Evolutionary conservation across 1,140 invertebrate genomes (phyloP).

Genomic region (Cydia strobilella): DNA sequence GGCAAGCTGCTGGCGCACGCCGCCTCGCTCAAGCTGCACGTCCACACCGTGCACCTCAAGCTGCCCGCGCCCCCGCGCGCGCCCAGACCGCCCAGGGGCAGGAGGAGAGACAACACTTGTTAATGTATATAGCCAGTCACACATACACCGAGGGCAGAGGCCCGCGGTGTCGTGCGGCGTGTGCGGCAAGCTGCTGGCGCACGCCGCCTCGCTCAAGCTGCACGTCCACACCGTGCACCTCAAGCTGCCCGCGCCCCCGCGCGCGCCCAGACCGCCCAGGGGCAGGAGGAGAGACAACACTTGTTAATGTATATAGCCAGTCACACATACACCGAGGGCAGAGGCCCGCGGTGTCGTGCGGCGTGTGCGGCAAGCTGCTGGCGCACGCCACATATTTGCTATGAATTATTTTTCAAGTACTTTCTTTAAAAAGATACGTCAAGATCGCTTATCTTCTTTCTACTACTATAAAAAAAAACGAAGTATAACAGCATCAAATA

Average conservation of each 20-base stretch:
- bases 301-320: too few species aligned
- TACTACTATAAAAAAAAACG: too few species aligned
- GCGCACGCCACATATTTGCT: not conserved
- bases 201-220: slow-evolving; percentile 9
- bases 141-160: too few species aligned
- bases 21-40: slow-evolving; percentile 10
- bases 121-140: too few species aligned
- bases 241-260: slow-evolving; percentile 12
- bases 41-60: slow-evolving; percentile 7
- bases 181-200: slow-evolving; percentile 15
- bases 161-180: not conserved
- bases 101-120: too few species aligned
- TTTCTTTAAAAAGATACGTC: too few species aligned
- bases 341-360: slow-evolving; percentile 4
- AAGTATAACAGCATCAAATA: too few species aligned
- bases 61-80: slow-evolving; percentile 2
- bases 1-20: slow-evolving; percentile 17
- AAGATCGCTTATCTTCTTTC: too few species aligned
- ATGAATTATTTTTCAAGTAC: too few species aligned
- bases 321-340: too few species aligned
- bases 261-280: not conserved
- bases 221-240: slow-evolving; percentile 10
- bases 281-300: too few species aligned
- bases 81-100: not conserved
- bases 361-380: slow-evolving; percentile 9